Evolutionary conservation across 2,113 vertebrate species (phyloP).

Genomic region (Pelodiscus sinensis): DNA sequence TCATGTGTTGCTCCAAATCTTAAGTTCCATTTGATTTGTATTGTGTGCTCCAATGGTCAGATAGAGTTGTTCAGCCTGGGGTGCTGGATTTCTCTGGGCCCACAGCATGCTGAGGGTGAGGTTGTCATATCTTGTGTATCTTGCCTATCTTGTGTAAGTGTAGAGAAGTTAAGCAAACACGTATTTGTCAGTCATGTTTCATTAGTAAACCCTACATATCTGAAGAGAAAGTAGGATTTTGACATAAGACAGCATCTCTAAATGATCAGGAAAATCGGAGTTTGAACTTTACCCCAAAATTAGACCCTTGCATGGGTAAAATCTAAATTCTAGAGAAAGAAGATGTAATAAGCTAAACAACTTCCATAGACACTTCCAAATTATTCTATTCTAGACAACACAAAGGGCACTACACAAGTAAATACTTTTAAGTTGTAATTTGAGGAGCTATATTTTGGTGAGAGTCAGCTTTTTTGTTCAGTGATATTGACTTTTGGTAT

Average conservation of each 20-base stretch:
- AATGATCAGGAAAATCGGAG: neutral
- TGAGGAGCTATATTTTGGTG: neutral
- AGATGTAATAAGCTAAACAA: neutral
- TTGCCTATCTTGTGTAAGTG: neutral
- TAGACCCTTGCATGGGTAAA: neutral
- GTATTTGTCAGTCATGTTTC: neutral
- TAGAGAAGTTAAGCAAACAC: neutral
- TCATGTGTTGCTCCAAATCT: neutral
- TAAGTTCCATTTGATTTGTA: neutral
- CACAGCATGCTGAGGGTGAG: neutral
- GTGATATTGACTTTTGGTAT: neutral
- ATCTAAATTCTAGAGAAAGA: neutral
- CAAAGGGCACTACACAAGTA: neutral
- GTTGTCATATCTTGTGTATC: neutral
- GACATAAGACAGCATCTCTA: neutral
- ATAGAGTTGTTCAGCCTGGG: neutral
- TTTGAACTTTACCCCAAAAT: neutral
- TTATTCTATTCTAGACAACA: neutral
- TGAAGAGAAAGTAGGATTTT: slow-evolving; percentile 2
- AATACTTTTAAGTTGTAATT: neutral
- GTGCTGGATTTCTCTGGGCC: too few relatives aligned
- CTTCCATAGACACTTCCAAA: neutral
- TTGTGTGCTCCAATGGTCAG: neutral
- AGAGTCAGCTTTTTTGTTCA: neutral
- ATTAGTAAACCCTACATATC: neutral